Evolutionary conservation across 2,888 invertebrate species (phyloP).

Genomic region (Synergus gifuensis): DNA sequence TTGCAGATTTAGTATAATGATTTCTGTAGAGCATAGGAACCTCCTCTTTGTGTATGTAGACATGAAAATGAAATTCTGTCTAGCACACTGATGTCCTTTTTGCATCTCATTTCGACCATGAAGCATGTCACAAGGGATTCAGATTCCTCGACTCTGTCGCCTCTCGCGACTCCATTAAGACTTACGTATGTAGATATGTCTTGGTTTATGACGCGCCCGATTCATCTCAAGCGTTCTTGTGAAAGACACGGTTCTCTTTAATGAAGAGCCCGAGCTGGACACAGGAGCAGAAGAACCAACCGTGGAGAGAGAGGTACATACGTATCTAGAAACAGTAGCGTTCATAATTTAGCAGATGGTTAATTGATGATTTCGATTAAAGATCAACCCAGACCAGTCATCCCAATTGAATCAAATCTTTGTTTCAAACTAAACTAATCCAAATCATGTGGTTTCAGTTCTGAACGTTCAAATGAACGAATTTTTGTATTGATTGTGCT

Average conservation of each 20-base stretch:
- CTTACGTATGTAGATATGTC: slow-evolving; percentile 39
- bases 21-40: slow-evolving; percentile 27
- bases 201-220: slow-evolving; percentile 31
- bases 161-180: slow-evolving; percentile 39
- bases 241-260: slow-evolving; percentile 23
- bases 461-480: too few species aligned
- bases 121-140: slow-evolving; percentile 33
- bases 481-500: too few species aligned
- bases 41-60: slow-evolving; percentile 27
- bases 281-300: neutral
- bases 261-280: neutral
- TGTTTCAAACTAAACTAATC: too few species aligned
- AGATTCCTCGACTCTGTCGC: slow-evolving; percentile 34
- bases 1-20: slow-evolving; percentile 16
- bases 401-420: too few species aligned
- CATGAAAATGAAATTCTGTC: slow-evolving; percentile 33
- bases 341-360: neutral
- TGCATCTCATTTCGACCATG: slow-evolving; percentile 31
- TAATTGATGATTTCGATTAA: neutral
- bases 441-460: too few species aligned
- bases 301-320: neutral
- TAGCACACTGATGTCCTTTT: slow-evolving; percentile 27
- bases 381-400: too few species aligned
- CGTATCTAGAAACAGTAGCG: neutral
- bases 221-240: slow-evolving; percentile 26